Conservation (phyloP, 1,140 invertebrate species). For the Pseudomyrmex flavicornis region DNA sequence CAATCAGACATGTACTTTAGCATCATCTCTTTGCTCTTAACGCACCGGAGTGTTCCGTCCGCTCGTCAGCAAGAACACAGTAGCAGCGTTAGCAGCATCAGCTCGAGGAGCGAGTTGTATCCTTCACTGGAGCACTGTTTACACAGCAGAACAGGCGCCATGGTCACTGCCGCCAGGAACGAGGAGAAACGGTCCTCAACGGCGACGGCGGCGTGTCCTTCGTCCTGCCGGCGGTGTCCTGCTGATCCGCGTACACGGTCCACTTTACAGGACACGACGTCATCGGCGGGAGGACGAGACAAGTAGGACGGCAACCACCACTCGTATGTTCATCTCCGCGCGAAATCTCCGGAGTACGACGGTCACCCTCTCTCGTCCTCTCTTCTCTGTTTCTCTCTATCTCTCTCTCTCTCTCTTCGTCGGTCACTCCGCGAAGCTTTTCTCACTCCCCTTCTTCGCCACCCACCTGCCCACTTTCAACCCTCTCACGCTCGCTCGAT, state of each 20-base stretch:
- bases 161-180: conserved; percentile 65
- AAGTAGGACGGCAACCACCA: background rate
- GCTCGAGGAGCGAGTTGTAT: background rate
- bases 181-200: conserved; percentile 9
- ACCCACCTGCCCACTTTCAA: conserved; percentile 22
- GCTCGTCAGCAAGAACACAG: conserved; percentile 17
- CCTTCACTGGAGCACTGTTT: conserved; percentile 66
- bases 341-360: conserved; percentile 44
- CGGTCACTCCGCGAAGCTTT: too few species aligned
- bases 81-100: background rate
- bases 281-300: conserved; percentile 25
- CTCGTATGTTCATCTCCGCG: conserved; percentile 52
- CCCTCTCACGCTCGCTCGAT: conserved; percentile 40
- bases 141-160: conserved; percentile 65
- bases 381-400: too few species aligned
- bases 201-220: conserved; percentile 36
- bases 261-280: background rate
- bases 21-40: background rate
- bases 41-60: conserved; percentile 31
- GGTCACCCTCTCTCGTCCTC: conserved; percentile 22
- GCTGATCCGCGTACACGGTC: background rate
- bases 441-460: conserved; percentile 4
- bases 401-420: too few species aligned
- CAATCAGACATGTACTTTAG: too few species aligned
- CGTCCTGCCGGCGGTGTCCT: conserved; percentile 21